Base-by-base conservation (phyloP, 2,888 invertebrate genomes). In the Cenopis cana region DNA sequence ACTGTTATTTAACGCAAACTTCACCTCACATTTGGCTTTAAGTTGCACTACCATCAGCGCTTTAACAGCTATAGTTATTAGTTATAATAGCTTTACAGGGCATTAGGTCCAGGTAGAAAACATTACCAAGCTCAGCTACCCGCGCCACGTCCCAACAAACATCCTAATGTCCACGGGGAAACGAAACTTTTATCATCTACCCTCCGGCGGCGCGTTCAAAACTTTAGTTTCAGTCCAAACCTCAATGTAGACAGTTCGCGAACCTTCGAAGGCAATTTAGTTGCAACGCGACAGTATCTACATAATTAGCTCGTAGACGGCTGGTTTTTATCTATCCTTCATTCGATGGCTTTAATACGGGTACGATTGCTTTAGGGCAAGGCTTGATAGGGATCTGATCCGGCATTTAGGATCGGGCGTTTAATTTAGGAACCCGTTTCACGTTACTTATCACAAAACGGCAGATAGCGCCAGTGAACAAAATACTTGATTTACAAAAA, bases 131-230 rank as follows among this genome's bases (percentile, higher is more conserved):
- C 71, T 71, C 59, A 67, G 67, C 64, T 62, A 49, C 38, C 62
- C 77, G 73, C 56, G 72, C 73, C 77, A 76, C 79, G 78, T 79
- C 75, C 77, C 75, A 71, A 74, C 76, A 82, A 83, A 82, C 82
- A 82, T 79, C 76, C 20, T 83, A 82, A 83, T 81, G 80, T 81
- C 78, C 79, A 74, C 81, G 75, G 67, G 76, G 80, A 78, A 64
- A 14, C 76, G 68, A 82, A 88, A 87, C 84, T 88, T 87, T 86
- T 84, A 84, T 85, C 84, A 85, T 85, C 84, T 82, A 76, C 81
- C 80, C 78, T 76, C 77, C 74, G 65, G 69, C 74, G 74, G 72
- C 75, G 76, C 78, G 77, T 79, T 82, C 81, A 75, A 82, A 85
- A 85, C 83, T 86, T 87, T 85, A 83, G 85, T 85, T 85, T 81